Evolutionary conservation across 2,113 vertebrate species (phyloP).

Genomic region (Menura novaehollandiae): DNA sequence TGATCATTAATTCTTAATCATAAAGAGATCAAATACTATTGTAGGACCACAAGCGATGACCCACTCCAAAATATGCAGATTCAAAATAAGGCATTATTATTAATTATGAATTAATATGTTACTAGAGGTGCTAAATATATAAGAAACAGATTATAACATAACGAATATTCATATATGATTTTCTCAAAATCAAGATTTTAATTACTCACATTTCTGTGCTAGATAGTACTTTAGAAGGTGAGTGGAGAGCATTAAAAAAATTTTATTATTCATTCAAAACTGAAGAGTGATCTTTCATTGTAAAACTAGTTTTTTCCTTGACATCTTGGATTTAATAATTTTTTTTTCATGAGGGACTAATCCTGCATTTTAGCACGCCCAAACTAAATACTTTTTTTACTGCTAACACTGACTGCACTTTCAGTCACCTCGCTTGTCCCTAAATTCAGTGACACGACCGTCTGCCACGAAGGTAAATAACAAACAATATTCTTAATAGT

Average conservation of each 20-base stretch:
- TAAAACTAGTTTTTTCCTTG: not conserved
- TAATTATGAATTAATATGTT: not conserved
- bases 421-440: not conserved
- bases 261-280: not conserved
- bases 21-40: not conserved
- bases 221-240: not conserved
- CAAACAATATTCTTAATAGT: not conserved
- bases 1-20: not conserved
- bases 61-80: not conserved
- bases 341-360: not conserved
- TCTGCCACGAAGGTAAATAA: not conserved
- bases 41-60: not conserved
- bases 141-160: not conserved
- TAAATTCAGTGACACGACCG: not conserved
- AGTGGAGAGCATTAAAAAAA: not conserved
- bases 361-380: not conserved
- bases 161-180: not conserved
- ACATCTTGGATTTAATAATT: not conserved
- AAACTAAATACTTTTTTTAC: not conserved
- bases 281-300: not conserved
- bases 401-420: not conserved
- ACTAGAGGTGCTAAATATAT: not conserved
- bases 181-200: not conserved
- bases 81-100: too few species aligned
- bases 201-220: not conserved